These are phyloP conservation scores for Dendrolimus punctatus DNA, from an alignment of 1,140 invertebrate genomes.

Conservation along the genomic window DNA sequence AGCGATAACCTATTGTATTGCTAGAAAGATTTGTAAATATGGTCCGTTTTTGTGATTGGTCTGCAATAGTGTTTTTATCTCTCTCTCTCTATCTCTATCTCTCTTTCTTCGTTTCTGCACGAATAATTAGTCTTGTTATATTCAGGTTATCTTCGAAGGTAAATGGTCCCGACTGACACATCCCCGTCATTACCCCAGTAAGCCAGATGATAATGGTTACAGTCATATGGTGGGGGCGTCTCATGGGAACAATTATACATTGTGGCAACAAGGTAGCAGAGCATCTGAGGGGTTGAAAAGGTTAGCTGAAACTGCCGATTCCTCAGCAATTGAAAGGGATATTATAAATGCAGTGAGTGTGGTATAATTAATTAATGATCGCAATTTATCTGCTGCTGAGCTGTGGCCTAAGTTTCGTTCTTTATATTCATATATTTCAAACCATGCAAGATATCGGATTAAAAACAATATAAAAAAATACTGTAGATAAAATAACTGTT, in stretches of 20 bases:
- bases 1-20: too few species aligned
- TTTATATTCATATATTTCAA: too few species aligned
- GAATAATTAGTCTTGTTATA: constrained; percentile 5
- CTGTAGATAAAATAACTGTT: too few species aligned
- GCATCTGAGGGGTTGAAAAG: constrained; percentile 33
- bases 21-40: too few species aligned
- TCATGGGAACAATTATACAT: constrained; percentile 29
- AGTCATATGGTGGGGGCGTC: constrained; percentile 55
- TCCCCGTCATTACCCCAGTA: constrained; percentile 46
- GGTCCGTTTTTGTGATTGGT: too few species aligned
- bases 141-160: constrained; percentile 50
- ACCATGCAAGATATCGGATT: too few species aligned
- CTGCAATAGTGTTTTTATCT: too few species aligned
- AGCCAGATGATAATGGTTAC: constrained; percentile 55
- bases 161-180: constrained; percentile 48
- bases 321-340: constrained; percentile 36
- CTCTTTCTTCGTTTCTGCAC: background rate
- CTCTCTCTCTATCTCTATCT: too few species aligned
- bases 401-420: too few species aligned
- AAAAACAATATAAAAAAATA: too few species aligned
- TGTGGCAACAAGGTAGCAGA: constrained; percentile 39
- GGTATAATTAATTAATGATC: too few species aligned
- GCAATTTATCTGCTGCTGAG: too few species aligned
- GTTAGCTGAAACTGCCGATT: constrained; percentile 35
- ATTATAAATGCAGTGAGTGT: constrained; percentile 39